Percentiles rank a stretch among this genome's conserved stretches.
phyloP scores from a whole-genome alignment of 2,888 invertebrate species.

The Helicoverpa assulta region DNA sequence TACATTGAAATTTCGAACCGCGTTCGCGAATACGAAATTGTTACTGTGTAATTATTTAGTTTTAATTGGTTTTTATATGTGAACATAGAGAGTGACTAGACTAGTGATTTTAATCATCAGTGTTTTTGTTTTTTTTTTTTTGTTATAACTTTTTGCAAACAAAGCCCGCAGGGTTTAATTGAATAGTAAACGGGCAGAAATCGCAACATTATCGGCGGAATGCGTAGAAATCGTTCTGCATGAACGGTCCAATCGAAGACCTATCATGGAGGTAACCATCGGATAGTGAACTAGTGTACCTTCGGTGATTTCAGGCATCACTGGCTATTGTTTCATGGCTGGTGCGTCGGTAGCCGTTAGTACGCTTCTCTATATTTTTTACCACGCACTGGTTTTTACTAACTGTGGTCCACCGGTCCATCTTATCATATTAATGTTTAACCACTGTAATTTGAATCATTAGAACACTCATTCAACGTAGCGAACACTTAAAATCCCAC shows the following conservation, averaged over 20 bases:
- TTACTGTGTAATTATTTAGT: slow-evolving; percentile 29
- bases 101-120: slow-evolving; percentile 43
- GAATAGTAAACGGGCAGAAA: slow-evolving; percentile 56
- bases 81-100: slow-evolving; percentile 60
- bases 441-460: slow-evolving; percentile 28
- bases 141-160: slow-evolving; percentile 46
- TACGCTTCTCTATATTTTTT: slow-evolving; percentile 57
- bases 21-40: slow-evolving; percentile 59
- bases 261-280: slow-evolving; percentile 76
- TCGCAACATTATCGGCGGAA: slow-evolving; percentile 69
- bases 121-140: slow-evolving; percentile 51
- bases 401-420: slow-evolving; percentile 64
- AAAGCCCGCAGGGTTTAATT: slow-evolving; percentile 44
- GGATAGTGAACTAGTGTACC: slow-evolving; percentile 73
- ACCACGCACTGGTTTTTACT: slow-evolving; percentile 60
- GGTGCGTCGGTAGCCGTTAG: slow-evolving; percentile 75
- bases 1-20: slow-evolving; percentile 68
- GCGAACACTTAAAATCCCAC: slow-evolving; percentile 54
- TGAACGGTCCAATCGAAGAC: slow-evolving; percentile 75
- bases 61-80: slow-evolving; percentile 56
- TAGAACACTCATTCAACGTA: slow-evolving; percentile 35
- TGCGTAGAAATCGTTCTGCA: slow-evolving; percentile 84
- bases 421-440: slow-evolving; percentile 56
- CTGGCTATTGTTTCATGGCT: slow-evolving; percentile 79
- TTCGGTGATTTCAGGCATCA: slow-evolving; percentile 81